Base-by-base conservation (phyloP, 2,113 vertebrate genomes). In the Trogon melanurus region DNA sequence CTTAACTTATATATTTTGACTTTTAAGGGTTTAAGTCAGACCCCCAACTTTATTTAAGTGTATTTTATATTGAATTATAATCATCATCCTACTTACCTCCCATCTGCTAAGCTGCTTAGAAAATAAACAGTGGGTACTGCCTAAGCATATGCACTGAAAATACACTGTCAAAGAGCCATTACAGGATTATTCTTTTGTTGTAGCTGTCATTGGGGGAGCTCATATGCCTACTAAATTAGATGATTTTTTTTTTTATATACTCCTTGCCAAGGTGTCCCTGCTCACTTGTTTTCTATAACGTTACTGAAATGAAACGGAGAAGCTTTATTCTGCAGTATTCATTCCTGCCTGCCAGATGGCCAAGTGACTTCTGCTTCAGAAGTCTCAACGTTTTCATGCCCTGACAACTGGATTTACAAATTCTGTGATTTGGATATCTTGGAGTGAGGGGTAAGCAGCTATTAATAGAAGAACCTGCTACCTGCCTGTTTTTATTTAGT, bases 41-140 rank as follows among this genome's bases (percentile, higher is more conserved):
- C 65, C 76, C 78, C 64, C 26, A 93, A 94, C 72, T 95, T 96
- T 95, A 95, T 93, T 95, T 95, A 90, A 96, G 91, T 93, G 34
- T 73, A 88, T 89, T 93, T 97, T 91, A 78, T 95, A 95, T 92
- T 97, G 69, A 96, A 94, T 96, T 97, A 79, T 95, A 95, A 88
- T 89, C 14, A 88, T 84, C 93, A 81, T 83, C 65, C 90, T 96
- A 83, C 85, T 97, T 97, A 84, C 88, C 44, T 94, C 75, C 94
- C 65, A 45, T 96, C 76, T 94, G 21, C 48, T 97, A 97, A 96
- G 89, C 91, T 89, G 69, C 94, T 97, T 96, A 96, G 84, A 90
- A 90, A 96, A 92, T 95, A 93, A 97, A 93, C 78, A 91, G 84
- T 88, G 36, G 53, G 92, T 78, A 91, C 44, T 81, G 73, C 54